phyloP scores from a whole-genome alignment of 2,888 invertebrate species.

The Sipha maydis region DNA sequence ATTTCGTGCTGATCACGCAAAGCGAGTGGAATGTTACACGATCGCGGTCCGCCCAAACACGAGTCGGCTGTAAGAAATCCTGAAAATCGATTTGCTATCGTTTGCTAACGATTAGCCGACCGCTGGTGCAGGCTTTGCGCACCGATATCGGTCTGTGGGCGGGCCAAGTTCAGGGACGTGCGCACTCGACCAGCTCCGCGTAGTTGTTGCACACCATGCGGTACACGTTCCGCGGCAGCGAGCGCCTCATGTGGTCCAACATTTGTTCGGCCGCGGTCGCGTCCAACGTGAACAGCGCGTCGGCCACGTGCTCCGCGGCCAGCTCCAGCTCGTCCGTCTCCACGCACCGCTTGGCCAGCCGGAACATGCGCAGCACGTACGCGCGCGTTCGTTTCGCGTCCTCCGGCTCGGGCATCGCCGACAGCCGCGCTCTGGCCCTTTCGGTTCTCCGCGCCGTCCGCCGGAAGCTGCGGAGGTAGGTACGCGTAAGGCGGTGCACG shows the following conservation, averaged over 20 bases:
- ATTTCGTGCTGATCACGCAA: no score
- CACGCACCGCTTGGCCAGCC: neutral
- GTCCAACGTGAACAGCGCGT: neutral
- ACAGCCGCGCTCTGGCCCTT: neutral
- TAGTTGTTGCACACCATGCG: neutral
- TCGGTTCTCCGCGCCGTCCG: neutral
- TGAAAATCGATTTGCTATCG: no score
- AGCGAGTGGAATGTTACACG: no score
- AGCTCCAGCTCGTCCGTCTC: neutral
- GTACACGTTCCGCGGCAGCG: neutral
- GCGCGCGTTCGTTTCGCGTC: neutral
- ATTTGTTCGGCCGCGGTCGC: neutral
- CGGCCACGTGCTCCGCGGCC: neutral
- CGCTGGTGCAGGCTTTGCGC: no score
- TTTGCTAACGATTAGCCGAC: no score
- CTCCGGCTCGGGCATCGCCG: neutral
- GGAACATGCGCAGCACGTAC: neutral
- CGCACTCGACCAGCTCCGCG: neutral
- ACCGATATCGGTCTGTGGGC: no score
- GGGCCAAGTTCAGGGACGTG: no score
- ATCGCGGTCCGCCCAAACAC: no score
- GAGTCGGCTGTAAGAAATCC: no score
- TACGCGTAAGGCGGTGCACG: no score
- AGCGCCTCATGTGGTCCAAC: neutral
- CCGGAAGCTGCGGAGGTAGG: no score